Percentiles rank a stretch among this genome's conserved stretches.
phyloP scores from a whole-genome alignment of 2,113 vertebrate genomes.

The Hippolais icterina region DNA sequence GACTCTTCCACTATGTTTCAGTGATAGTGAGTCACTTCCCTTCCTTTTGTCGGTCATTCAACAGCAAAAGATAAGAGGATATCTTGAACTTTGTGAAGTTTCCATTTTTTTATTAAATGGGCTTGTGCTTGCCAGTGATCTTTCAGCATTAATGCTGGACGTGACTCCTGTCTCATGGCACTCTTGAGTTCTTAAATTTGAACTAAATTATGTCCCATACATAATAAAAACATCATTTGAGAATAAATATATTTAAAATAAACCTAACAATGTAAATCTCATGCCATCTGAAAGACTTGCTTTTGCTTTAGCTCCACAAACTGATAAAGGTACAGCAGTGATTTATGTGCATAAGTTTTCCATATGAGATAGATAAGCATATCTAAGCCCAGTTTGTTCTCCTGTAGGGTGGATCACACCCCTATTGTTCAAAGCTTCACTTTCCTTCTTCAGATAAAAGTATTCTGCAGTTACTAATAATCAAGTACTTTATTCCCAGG shows the following conservation, averaged over 20 bases:
- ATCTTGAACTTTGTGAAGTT: background rate
- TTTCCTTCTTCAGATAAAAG: background rate
- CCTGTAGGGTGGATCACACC: background rate
- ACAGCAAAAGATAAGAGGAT: background rate
- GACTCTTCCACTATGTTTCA: background rate
- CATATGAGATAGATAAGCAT: background rate
- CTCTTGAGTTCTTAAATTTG: background rate
- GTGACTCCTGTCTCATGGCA: background rate
- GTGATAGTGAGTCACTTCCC: conserved; percentile 17
- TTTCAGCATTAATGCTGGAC: background rate
- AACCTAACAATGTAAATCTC: background rate
- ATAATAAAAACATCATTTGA: background rate
- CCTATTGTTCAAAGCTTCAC: background rate
- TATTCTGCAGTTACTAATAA: background rate
- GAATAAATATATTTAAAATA: background rate
- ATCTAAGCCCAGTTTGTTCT: background rate
- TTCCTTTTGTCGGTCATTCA: background rate
- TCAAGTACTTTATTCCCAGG: background rate
- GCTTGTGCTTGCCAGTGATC: background rate
- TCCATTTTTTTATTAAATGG: background rate
- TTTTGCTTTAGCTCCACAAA: background rate
- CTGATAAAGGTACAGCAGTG: background rate
- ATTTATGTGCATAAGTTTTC: background rate
- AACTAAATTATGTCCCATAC: background rate
- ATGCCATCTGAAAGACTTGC: background rate